Conservation (phyloP, 2,797 vertebrate genomes). For the Hoplostethus mediterraneus region DNA sequence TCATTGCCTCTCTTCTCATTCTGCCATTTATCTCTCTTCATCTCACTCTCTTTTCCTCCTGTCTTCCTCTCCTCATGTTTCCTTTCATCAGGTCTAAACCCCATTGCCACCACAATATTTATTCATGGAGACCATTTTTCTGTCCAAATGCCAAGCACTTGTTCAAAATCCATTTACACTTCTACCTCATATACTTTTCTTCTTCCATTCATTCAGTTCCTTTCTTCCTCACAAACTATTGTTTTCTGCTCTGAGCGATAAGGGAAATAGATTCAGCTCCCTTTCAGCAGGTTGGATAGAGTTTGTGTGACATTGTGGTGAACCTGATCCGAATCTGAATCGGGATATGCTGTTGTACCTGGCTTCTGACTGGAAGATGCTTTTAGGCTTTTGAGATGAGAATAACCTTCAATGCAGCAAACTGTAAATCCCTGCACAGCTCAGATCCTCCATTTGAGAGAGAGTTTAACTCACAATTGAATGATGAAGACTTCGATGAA, state of each 20-base stretch:
- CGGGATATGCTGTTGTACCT: no score
- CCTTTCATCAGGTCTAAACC: constrained; percentile 70
- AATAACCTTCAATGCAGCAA: no score
- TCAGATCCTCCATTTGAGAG: no score
- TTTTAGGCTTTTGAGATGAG: no score
- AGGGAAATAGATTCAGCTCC: constrained; percentile 27
- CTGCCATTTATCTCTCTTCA: constrained; percentile 65
- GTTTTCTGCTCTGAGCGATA: constrained; percentile 50
- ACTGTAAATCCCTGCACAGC: no score
- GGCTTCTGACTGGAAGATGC: no score
- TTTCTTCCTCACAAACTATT: constrained; percentile 57
- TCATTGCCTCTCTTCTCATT: constrained; percentile 43
- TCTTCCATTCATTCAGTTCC: constrained; percentile 46
- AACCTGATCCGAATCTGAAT: no score
- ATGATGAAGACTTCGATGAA: no score
- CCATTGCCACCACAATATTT: constrained; percentile 64
- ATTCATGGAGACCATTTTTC: constrained; percentile 64
- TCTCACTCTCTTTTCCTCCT: constrained; percentile 44
- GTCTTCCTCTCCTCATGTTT: constrained; percentile 50
- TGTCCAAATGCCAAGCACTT: constrained; percentile 56
- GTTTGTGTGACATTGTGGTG: no score
- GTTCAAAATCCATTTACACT: constrained; percentile 74
- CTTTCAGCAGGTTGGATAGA: no score
- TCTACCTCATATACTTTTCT: constrained; percentile 49
- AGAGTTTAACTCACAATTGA: no score